Percentiles rank a stretch among this genome's conserved stretches.
These are phyloP conservation scores for Taphrorychus bicolor DNA, from an alignment of 2,888 invertebrate genomes.

Conservation along the genomic window DNA sequence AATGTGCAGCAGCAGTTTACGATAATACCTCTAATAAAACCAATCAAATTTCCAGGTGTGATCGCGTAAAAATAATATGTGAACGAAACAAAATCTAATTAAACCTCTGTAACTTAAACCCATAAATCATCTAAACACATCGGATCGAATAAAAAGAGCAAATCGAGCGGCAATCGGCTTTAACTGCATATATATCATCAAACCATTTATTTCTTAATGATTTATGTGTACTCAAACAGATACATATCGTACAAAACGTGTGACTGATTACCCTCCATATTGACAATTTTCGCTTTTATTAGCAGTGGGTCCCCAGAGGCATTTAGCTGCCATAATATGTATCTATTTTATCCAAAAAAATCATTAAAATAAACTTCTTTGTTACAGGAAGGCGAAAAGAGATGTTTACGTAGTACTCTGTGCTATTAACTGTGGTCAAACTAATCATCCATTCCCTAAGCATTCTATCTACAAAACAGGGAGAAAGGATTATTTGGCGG, in stretches of 20 bases:
- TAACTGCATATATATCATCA: slow-evolving; percentile 8
- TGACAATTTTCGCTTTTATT: slow-evolving; percentile 14
- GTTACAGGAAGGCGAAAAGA: background rate
- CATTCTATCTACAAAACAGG: slow-evolving; percentile 35
- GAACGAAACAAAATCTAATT: background rate
- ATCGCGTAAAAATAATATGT: background rate
- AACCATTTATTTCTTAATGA: slow-evolving; percentile 13
- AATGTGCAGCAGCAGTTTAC: too few relatives aligned
- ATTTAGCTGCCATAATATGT: background rate
- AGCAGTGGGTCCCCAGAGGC: background rate
- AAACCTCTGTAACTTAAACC: background rate
- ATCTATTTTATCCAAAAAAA: background rate
- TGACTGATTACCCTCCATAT: slow-evolving; percentile 16
- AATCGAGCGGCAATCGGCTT: slow-evolving; percentile 11
- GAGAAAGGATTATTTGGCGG: slow-evolving; percentile 36
- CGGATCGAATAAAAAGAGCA: background rate
- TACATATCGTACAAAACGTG: slow-evolving; percentile 9
- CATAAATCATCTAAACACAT: slow-evolving; percentile 1
- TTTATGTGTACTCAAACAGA: slow-evolving; percentile 16
- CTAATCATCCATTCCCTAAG: slow-evolving; percentile 34
- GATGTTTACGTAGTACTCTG: background rate
- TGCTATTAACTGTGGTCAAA: background rate
- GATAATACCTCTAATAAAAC: background rate
- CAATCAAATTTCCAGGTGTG: too few relatives aligned
- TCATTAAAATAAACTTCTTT: background rate